Base-by-base conservation (phyloP, 2,888 invertebrate genomes). In the Plutella xylostella region DNA sequence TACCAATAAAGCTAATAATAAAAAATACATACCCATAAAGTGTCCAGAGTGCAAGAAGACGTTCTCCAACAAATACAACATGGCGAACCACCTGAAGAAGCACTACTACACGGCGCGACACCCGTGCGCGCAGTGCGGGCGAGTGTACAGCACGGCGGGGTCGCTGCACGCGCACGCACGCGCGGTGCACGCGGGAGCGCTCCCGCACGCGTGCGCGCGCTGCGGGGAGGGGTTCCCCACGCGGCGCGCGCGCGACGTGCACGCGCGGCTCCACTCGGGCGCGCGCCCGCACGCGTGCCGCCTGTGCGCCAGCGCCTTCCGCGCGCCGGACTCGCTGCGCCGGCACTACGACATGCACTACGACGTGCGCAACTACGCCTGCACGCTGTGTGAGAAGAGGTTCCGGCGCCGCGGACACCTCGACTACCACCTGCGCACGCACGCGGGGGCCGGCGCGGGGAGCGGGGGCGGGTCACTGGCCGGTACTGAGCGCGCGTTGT, bases 181-280 rank as follows among this genome's bases (percentile, higher is more conserved):
- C 48, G 21, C 63, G 0, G 65, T 65, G 1, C 87, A 87, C 49
- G 71, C 73, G 3, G 73, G 86, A 4, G 55, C 68, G 2, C 65
- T 83, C 45, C 69, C 69, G 0, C 72, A 72, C 54, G 45, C 63
- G 1, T 87, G 87, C 52, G 45, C 63, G 0, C 55, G 60, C 12
- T 87, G 87, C 52, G 72, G 72, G 0, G 86, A 85, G 48, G 71
- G 70, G 2, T 87, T 87, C 52, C 76, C 84, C 0, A 67, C 78
- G 2, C 62, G 72, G 0, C 54, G 60, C 6, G 70, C 73, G 12
- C 69, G 85, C 25, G 66, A 80, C 47, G 61, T 65, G 0, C 86
- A 87, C 68, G 38, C 57, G 1, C 63, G 71, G 0, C 55, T 74
- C 9, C 86, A 87, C 55, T 68, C 84, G 0, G 85, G 83, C 1